Evolutionary conservation across 2,888 invertebrate species (phyloP).

Genomic region (Parthenolecanium corni): DNA sequence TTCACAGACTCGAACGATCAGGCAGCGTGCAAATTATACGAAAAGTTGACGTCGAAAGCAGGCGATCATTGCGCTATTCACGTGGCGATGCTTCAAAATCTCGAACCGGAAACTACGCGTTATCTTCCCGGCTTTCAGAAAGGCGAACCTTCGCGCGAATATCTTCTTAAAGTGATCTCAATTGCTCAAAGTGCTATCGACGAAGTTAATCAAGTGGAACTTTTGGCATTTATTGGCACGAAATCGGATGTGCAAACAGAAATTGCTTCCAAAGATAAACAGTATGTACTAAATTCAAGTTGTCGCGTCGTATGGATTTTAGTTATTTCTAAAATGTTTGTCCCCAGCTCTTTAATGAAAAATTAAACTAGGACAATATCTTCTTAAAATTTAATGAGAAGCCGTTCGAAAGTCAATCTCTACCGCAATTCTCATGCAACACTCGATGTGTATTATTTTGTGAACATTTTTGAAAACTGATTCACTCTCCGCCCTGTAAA

Average conservation of each 20-base stretch:
- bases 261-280: constrained; percentile 64
- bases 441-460: too few relatives aligned
- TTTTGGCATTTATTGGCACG: constrained; percentile 71
- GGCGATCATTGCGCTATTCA: constrained; percentile 66
- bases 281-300: constrained; percentile 45
- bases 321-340: too few relatives aligned
- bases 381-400: background rate
- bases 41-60: constrained; percentile 57
- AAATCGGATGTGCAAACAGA: constrained; percentile 74
- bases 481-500: too few relatives aligned
- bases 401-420: too few relatives aligned
- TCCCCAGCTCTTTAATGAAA: background rate
- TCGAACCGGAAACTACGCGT: constrained; percentile 47
- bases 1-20: constrained; percentile 46
- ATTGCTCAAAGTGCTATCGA: constrained; percentile 55
- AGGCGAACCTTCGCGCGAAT: constrained; percentile 5
- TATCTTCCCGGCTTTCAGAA: constrained; percentile 31
- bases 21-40: constrained; percentile 57
- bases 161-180: constrained; percentile 34
- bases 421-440: too few relatives aligned
- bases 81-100: constrained; percentile 62
- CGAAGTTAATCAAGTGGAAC: constrained; percentile 61
- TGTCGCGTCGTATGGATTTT: too few relatives aligned
- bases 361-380: background rate
- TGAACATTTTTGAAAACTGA: too few relatives aligned